phyloP scores from a whole-genome alignment of 2,797 vertebrate species.

The Glossophaga mutica region DNA sequence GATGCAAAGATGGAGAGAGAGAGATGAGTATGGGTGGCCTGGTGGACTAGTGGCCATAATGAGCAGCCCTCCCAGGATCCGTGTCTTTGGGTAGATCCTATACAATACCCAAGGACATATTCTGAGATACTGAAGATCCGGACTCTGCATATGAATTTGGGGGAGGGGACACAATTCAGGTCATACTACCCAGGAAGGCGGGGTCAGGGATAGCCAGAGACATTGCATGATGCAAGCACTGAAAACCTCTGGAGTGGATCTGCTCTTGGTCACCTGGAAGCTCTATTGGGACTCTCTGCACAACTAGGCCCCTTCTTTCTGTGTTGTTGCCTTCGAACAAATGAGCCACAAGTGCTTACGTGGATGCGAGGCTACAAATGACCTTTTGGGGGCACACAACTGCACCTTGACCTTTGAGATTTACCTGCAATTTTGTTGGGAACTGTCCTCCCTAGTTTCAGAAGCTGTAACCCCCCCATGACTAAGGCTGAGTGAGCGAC shows the following conservation, averaged over 20 bases:
- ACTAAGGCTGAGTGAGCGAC: too few species aligned
- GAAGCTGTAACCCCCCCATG: too few species aligned
- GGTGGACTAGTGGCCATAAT: fast-evolving
- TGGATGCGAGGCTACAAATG: not conserved
- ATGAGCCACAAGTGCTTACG: not conserved
- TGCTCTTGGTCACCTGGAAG: not conserved
- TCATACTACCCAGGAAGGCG: not conserved
- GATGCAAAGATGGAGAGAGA: not conserved
- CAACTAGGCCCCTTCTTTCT: not conserved
- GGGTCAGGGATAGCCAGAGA: not conserved
- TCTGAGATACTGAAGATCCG: not conserved
- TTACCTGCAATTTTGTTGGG: not conserved
- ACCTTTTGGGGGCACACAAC: not conserved
- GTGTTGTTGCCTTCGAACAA: not conserved
- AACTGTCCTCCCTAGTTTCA: too few species aligned
- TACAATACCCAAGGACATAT: not conserved
- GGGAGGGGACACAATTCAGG: not conserved
- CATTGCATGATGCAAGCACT: not conserved
- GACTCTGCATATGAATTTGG: not conserved
- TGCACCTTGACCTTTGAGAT: not conserved
- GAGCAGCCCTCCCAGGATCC: not conserved
- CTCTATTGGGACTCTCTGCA: not conserved
- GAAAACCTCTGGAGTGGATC: not conserved
- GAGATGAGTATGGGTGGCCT: not conserved
- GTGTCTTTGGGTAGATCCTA: not conserved